phyloP scores from a whole-genome alignment of 2,113 vertebrate species.

The Bubo bubo region DNA sequence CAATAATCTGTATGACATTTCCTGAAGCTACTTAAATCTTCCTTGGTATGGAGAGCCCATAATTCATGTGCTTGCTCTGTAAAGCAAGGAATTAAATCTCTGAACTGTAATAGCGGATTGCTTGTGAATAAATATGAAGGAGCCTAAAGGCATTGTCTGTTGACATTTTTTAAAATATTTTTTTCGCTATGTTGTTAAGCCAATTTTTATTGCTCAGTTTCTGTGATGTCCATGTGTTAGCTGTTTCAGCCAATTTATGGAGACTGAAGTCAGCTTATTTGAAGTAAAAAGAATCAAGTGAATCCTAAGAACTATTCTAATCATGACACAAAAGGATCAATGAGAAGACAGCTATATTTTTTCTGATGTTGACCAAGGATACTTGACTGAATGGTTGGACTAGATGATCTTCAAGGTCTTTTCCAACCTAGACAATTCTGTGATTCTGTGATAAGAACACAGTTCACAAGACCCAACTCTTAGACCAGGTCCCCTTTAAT shows the following conservation, averaged over 20 bases:
- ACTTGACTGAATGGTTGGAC: neutral
- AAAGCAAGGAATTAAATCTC: neutral
- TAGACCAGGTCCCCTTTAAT: neutral
- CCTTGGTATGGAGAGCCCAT: rapidly evolving
- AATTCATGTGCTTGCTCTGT: neutral
- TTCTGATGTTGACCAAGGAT: neutral
- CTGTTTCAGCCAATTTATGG: neutral
- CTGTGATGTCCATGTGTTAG: neutral
- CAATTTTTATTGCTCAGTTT: neutral
- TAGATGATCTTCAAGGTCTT: too few species aligned
- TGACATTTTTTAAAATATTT: neutral
- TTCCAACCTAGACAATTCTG: too few species aligned
- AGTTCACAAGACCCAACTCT: neutral
- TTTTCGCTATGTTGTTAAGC: neutral
- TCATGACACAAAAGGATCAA: neutral
- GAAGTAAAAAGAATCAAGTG: neutral
- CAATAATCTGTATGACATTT: neutral
- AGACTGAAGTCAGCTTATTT: neutral
- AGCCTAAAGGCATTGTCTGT: neutral
- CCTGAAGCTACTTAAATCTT: neutral
- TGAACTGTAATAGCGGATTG: neutral
- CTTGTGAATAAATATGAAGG: neutral
- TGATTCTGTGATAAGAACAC: neutral
- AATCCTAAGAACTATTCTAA: neutral
- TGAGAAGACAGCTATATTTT: neutral